Conservation (phyloP, 2,113 vertebrate genomes). For the Oostethus manadensis region DNA sequence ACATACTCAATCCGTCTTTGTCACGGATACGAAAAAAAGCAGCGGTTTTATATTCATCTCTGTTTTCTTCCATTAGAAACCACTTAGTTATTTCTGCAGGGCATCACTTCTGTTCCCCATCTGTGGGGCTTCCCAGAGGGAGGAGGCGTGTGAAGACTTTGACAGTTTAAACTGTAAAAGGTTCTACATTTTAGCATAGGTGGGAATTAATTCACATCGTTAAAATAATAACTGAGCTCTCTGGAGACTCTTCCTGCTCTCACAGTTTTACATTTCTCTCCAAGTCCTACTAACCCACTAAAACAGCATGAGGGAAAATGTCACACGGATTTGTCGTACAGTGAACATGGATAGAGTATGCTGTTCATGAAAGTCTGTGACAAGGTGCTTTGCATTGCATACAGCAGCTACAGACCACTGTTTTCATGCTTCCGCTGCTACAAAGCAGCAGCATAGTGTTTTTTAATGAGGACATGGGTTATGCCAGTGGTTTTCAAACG, state of each 20-base stretch:
- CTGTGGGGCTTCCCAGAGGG: constrained; percentile 6
- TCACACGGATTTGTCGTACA: constrained; percentile 17
- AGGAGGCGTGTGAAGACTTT: constrained; percentile 9
- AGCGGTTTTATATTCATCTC: constrained; percentile 20
- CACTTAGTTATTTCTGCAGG: constrained; percentile 18
- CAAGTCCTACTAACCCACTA: constrained; percentile 33
- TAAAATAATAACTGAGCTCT: constrained; percentile 29
- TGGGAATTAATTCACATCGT: constrained; percentile 31
- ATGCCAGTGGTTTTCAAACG: no score
- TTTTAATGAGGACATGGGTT: no score
- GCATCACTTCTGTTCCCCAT: constrained; percentile 7
- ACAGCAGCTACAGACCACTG: no score
- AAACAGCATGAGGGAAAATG: constrained; percentile 20
- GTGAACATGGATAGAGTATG: constrained; percentile 6
- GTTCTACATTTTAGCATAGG: constrained; percentile 15
- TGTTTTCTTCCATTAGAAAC: constrained; percentile 35
- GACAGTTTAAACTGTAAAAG: constrained; percentile 15
- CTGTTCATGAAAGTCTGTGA: constrained; percentile 18
- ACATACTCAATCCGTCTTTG: constrained; percentile 37
- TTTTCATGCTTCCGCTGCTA: no score
- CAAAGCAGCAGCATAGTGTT: no score
- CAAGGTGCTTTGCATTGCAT: no score
- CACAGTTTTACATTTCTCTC: constrained; percentile 24
- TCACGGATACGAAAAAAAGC: constrained; percentile 23
- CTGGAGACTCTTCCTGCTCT: constrained; percentile 12